A percentile compares a stretch with the other conserved stretches of the same genome.
Conservation (phyloP, 2,888 invertebrate species). For the Meliscaeva auricollis region DNA sequence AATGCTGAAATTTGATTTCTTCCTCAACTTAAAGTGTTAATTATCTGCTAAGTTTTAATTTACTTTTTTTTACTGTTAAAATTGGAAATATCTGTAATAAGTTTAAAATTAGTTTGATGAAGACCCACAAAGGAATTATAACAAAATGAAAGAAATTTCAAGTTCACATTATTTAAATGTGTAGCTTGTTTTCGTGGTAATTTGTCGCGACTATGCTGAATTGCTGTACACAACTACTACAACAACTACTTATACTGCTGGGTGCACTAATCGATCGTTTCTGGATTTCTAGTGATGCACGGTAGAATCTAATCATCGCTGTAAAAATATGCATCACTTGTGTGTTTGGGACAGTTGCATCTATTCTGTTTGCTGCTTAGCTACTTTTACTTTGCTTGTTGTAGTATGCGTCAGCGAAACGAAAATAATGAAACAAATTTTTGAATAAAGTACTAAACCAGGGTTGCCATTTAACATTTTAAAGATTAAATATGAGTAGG, state of each 20-base stretch:
- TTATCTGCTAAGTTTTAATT: too few relatives aligned
- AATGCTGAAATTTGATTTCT: background rate
- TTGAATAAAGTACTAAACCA: background rate
- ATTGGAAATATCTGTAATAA: background rate
- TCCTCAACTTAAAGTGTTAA: background rate
- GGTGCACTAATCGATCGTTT: constrained; percentile 72
- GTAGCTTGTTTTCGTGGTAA: constrained; percentile 43
- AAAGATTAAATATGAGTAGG: too few relatives aligned
- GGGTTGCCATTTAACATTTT: background rate
- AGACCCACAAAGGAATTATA: background rate
- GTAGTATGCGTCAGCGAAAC: constrained; percentile 46
- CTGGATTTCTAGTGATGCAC: constrained; percentile 62
- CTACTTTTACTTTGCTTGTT: constrained; percentile 21
- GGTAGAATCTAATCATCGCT: constrained; percentile 71
- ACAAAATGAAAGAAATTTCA: background rate
- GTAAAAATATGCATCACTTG: constrained; percentile 45
- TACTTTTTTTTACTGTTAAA: background rate
- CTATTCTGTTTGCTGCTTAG: constrained; percentile 30
- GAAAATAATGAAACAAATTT: constrained; percentile 53
- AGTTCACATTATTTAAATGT: constrained; percentile 28
- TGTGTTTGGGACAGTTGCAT: constrained; percentile 41
- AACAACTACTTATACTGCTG: constrained; percentile 19
- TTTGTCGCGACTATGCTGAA: constrained; percentile 66
- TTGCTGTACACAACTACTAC: constrained; percentile 46
- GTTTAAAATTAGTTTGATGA: background rate